phyloP scores from a whole-genome alignment of 1,140 invertebrate genomes.

The Calycopis cecrops region DNA sequence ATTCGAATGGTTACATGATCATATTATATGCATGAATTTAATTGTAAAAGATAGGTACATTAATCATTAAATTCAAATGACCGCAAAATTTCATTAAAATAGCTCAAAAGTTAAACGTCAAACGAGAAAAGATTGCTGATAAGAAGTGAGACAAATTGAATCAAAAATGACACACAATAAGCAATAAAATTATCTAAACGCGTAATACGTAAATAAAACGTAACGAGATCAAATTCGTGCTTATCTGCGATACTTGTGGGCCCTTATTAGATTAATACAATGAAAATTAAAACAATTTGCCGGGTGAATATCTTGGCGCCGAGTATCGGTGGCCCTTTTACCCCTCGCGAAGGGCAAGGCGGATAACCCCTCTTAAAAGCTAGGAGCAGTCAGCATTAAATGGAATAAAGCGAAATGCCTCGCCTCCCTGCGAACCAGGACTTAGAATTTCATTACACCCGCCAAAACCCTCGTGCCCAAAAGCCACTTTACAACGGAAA shows the following conservation, averaged over 20 bases:
- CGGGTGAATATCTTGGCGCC: conserved; percentile 74
- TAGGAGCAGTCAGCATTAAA: conserved; percentile 74
- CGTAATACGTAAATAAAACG: conserved; percentile 55
- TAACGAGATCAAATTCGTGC: conserved; percentile 53
- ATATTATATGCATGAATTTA: too few relatives aligned
- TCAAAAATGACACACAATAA: conserved; percentile 38
- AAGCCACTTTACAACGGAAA: conserved; percentile 72
- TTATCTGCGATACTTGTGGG: conserved; percentile 65
- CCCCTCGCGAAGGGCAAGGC: conserved; percentile 66
- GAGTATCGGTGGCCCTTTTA: conserved; percentile 70
- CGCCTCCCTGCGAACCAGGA: conserved; percentile 40
- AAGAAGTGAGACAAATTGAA: conserved; percentile 19
- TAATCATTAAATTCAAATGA: too few relatives aligned
- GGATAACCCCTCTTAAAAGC: conserved; percentile 74
- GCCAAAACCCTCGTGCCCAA: conserved; percentile 48
- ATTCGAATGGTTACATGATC: too few relatives aligned
- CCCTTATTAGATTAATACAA: conserved; percentile 72
- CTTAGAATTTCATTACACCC: conserved; percentile 73
- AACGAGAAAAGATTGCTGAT: too few relatives aligned
- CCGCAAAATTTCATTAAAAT: too few relatives aligned
- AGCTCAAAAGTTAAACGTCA: too few relatives aligned
- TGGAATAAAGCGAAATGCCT: conserved; percentile 71
- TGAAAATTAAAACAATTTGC: conserved; percentile 77
- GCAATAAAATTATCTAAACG: conserved; percentile 44
- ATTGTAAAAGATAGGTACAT: too few relatives aligned